A percentile compares a stretch with the other conserved stretches of the same genome.
These are phyloP conservation scores for Coreius guichenoti DNA, from an alignment of 2,797 vertebrate genomes.

Conservation along the genomic window DNA sequence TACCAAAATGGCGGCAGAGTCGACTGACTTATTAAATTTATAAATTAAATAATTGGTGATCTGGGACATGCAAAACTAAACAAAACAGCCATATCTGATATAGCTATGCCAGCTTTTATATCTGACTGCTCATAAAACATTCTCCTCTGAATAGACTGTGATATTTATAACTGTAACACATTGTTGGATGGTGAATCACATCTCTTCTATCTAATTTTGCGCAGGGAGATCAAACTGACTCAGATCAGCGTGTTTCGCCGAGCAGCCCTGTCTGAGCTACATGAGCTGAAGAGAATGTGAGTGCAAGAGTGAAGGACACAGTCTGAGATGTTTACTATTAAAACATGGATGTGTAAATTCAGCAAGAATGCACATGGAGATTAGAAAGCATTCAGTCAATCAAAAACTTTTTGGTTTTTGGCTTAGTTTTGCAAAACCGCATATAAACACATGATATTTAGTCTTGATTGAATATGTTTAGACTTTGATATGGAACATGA, in stretches of 20 bases:
- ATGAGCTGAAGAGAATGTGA: constrained; percentile 63
- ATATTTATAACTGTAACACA: constrained; percentile 25
- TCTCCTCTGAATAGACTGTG: not conserved
- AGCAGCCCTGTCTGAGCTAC: constrained; percentile 56
- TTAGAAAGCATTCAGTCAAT: constrained; percentile 7
- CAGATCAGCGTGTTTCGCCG: constrained; percentile 51
- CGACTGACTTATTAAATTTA: not conserved
- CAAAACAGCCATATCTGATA: not conserved
- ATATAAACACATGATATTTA: constrained; percentile 58
- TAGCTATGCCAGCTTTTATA: not conserved
- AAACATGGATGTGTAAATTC: not conserved
- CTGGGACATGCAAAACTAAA: not conserved
- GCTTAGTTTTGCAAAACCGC: constrained; percentile 22
- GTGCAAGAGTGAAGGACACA: constrained; percentile 40
- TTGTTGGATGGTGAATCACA: constrained; percentile 12
- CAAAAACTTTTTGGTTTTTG: not conserved
- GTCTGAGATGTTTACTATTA: constrained; percentile 23
- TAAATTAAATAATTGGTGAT: not conserved
- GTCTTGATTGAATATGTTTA: constrained; percentile 67
- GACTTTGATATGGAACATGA: constrained; percentile 65
- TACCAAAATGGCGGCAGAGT: not conserved
- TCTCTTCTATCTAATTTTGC: constrained; percentile 41
- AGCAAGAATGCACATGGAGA: constrained; percentile 10
- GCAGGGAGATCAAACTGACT: constrained; percentile 64
- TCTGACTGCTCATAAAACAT: constrained; percentile 9